A percentile compares a stretch with the other conserved stretches of the same genome.
Evolutionary conservation across 1,140 invertebrate species (phyloP).

Genomic region (Spodoptera litura): DNA sequence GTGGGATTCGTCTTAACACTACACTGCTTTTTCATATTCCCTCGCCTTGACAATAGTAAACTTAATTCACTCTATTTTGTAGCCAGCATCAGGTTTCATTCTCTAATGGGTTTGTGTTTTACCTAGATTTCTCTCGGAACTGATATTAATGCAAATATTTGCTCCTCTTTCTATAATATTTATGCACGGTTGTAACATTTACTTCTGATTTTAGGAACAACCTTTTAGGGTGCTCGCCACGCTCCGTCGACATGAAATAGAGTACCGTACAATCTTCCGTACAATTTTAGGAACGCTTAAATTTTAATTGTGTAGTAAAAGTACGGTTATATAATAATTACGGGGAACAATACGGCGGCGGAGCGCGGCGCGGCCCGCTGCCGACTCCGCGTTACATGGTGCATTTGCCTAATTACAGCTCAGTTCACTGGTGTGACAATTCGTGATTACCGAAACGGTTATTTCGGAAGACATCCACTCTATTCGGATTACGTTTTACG

Average conservation of each 20-base stretch:
- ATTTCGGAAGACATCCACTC: conserved; percentile 68
- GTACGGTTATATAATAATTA: conserved; percentile 85
- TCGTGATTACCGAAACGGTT: conserved; percentile 77
- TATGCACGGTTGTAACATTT: conserved; percentile 44
- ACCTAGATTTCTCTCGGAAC: conserved; percentile 39
- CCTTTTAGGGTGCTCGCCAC: conserved; percentile 66
- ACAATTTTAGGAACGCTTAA: conserved; percentile 84
- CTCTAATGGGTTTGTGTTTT: conserved; percentile 57
- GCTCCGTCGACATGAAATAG: conserved; percentile 76
- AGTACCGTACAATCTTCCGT: conserved; percentile 73
- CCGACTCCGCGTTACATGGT: conserved; percentile 76
- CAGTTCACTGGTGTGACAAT: conserved; percentile 79
- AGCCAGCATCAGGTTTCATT: conserved; percentile 54
- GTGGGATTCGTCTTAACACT: conserved; percentile 56
- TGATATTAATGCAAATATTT: conserved; percentile 43
- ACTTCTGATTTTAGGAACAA: conserved; percentile 65
- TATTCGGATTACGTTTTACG: conserved; percentile 61
- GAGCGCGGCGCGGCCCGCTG: conserved; percentile 56
- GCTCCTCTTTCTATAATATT: conserved; percentile 33
- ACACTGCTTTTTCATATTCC: conserved; percentile 59
- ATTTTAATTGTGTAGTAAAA: conserved; percentile 86
- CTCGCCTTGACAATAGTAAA: conserved; percentile 53
- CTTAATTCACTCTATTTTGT: conserved; percentile 48
- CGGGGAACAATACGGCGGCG: conserved; percentile 74
- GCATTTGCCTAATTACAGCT: conserved; percentile 84